Evolutionary conservation across 37 sponge, comb jelly and placozoan species (phyloP).

Genomic region (Oopsacas minuta): DNA sequence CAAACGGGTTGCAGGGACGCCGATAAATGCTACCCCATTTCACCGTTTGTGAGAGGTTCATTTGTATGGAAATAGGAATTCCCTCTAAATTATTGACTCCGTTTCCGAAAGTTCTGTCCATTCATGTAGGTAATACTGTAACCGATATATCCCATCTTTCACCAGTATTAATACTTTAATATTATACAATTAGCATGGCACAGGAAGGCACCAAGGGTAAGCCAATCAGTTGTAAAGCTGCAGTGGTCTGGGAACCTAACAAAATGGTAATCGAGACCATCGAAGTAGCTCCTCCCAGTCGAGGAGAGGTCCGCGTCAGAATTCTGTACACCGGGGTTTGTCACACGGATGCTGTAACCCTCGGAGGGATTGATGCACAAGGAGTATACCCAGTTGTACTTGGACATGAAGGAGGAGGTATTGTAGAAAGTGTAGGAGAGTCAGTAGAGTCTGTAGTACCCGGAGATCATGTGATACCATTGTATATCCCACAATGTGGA

Average conservation of each 20-base stretch:
- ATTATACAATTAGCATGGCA: not conserved
- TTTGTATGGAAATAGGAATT: too few species aligned
- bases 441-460: slow-evolving; percentile 37
- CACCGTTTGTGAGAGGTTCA: too few species aligned
- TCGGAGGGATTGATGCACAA: slow-evolving; percentile 38
- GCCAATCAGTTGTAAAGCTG: slow-evolving; percentile 48
- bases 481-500: slow-evolving; percentile 52
- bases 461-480: slow-evolving; percentile 50
- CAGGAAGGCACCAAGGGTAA: not conserved
- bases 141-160: not conserved
- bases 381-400: slow-evolving; percentile 42
- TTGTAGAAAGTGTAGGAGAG: slow-evolving; percentile 46
- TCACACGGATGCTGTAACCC: slow-evolving; percentile 47
- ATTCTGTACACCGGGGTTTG: slow-evolving; percentile 37
- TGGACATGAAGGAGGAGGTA: slow-evolving; percentile 55
- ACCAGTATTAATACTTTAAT: not conserved
- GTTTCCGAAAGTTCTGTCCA: too few species aligned
- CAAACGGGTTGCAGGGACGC: too few species aligned
- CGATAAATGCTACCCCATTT: too few species aligned
- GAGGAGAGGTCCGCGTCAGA: slow-evolving; percentile 37
- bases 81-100: too few species aligned
- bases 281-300: slow-evolving; percentile 71
- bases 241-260: slow-evolving; percentile 80
- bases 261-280: slow-evolving; percentile 63
- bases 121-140: too few species aligned